These are phyloP conservation scores for Limnothrissa miodon DNA, from an alignment of 2,113 vertebrate genomes.

Conservation along the genomic window DNA sequence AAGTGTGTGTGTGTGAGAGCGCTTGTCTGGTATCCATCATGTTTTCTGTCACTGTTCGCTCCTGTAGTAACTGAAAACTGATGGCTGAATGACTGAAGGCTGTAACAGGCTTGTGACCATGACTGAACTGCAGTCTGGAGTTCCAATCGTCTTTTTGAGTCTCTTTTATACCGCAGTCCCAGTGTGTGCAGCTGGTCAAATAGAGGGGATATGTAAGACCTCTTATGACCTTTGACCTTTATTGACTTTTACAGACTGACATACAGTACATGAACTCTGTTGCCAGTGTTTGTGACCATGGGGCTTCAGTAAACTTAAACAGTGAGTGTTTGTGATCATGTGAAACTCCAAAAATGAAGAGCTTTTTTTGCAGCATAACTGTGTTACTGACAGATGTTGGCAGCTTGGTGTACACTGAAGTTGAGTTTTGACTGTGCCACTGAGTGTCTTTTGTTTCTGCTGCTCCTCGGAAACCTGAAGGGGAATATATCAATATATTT, in stretches of 20 bases:
- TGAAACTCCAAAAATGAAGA: conserved; percentile 2
- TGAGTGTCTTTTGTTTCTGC: neutral
- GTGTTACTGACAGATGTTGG: neutral
- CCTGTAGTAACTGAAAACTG: too few species aligned
- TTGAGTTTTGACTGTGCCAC: neutral
- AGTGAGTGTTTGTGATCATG: neutral
- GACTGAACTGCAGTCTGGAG: neutral
- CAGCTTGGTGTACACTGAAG: neutral
- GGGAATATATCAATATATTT: neutral
- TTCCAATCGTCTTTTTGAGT: neutral
- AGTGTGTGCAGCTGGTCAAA: neutral
- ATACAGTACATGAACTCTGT: too few species aligned
- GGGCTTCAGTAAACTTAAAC: neutral
- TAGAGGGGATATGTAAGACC: neutral
- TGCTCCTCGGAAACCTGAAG: neutral
- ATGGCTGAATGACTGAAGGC: too few species aligned
- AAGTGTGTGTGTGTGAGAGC: neutral
- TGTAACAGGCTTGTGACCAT: neutral
- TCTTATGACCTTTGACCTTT: neutral
- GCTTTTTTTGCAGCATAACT: neutral
- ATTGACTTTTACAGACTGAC: neutral
- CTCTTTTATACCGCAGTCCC: neutral
- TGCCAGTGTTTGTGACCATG: too few species aligned
- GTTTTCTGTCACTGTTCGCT: too few species aligned
- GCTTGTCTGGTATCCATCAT: too few species aligned